Evolutionary conservation across 2,888 invertebrate genomes (phyloP).

Genomic region (Hirtodrosophila histrioides): DNA sequence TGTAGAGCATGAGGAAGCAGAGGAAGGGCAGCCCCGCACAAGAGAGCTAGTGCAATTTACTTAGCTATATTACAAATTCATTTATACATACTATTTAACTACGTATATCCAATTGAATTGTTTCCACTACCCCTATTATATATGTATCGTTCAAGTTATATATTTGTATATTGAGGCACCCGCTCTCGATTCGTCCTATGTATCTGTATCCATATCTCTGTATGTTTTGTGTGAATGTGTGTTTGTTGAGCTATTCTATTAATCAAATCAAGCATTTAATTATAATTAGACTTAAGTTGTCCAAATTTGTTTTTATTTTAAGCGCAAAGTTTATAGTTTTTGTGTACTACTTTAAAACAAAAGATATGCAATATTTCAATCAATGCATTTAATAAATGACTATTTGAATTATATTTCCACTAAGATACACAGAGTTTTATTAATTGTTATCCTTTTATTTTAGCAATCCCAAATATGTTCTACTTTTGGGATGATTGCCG

Average conservation of each 20-base stretch:
- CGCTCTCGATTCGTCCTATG: constrained; percentile 19
- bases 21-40: constrained; percentile 28
- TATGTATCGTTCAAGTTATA: constrained; percentile 8
- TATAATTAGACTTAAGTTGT: constrained; percentile 61
- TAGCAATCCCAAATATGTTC: no score
- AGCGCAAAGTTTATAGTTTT: constrained; percentile 35
- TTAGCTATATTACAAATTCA: constrained; percentile 35
- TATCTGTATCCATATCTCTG: constrained; percentile 13
- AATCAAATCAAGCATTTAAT: constrained; percentile 54
- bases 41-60: constrained; percentile 58
- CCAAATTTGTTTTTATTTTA: constrained; percentile 40
- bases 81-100: background rate
- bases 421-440: background rate
- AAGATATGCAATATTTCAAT: constrained; percentile 46
- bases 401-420: constrained; percentile 25
- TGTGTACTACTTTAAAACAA: constrained; percentile 21
- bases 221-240: constrained; percentile 27
- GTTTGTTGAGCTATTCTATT: constrained; percentile 29
- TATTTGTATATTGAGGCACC: constrained; percentile 11
- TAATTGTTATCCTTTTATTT: no score
- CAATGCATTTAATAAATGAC: constrained; percentile 54
- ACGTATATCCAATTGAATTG: constrained; percentile 14
- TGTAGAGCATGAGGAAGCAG: background rate
- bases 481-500: no score
- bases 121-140: constrained; percentile 16